Evolutionary conservation across 2,888 invertebrate species (phyloP), one percentile per base, ranked within the genome.

Genomic region (Pseudococcus viburni): DNA sequence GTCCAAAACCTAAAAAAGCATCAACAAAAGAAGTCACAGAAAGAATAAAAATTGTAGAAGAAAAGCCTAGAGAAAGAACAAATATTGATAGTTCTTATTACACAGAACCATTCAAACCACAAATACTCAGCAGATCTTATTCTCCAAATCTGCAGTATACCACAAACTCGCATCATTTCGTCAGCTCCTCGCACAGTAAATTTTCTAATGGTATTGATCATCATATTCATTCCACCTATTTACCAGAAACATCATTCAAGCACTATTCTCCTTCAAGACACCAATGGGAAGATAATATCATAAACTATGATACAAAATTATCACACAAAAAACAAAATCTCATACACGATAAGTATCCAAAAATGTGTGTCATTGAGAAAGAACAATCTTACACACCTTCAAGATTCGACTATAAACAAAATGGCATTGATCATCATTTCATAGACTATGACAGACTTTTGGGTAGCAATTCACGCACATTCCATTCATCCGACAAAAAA

Each of bases 281-380:
- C 11, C 9, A 64, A 64, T 64, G 64, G 64, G 2, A 9, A 3
- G 22, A 64, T 22, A 11, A 64, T 0, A 19, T 22, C 9, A 64
- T 3, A 1, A 19, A 19, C 22, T 64, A 22, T 64, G 64, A 64
- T 9, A 22, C 39, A 77, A 77, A 77, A 17, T 42, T 46, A 19
- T 19, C 80, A 9, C n/a, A 46, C 3, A 83, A 83, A 11, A 83
- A 83, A 46, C 80, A 83, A n/a, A 83, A 83, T 19, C 33, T 83
- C 1, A 83, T 83, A 0, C 11, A 46, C 0, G 80, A 83, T 83
- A 83, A 42, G 19, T 83, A 83, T 12, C 80, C 80, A 7, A 83
- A 83, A 46, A 83, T 83, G 80, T 33, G 42, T 9, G 19, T 9
- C 22, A 42, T 2, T 8, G 80, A 46, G 17, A 83, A 83, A 46